Evolutionary conservation across 2,888 invertebrate species (phyloP), one percentile per base, ranked within the genome.

Genomic region (Phorcus lineatus): DNA sequence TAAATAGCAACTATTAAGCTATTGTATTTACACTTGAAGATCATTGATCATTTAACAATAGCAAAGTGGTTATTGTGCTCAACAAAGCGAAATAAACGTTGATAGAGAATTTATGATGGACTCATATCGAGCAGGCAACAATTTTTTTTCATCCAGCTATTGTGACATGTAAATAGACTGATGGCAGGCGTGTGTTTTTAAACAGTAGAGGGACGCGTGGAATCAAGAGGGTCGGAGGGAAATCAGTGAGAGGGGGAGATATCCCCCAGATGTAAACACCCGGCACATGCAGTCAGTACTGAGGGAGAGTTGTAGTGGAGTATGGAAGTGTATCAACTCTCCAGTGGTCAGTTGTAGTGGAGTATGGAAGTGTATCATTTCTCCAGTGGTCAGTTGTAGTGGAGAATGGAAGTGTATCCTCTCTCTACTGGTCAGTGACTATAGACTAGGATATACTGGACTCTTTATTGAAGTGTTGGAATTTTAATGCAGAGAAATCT

Each of bases 161-260:
- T 36, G 36, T 36, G 36, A 36, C 36, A 36, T 36, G 36, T 36
- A 36, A 36, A 36, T 36, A 36, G 36, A 36, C 36, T 36, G 70
- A 70, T 70, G 70, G 70, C 40, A 40, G 36, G 40, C 36, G 36
- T 40, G 70, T 70, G 70, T 70, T 70, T 70, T 70, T 70, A 70
- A 70, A 70, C 70, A 70, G 70, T 19, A 17, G 17, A 40, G n/a
- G n/a, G 70, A 70, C 36, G 47, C 47, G 1, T 47, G 47, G 47
- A 47, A 47, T 47, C 47, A 47, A 7, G 47, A 47, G 47, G 47
- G 70, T 16, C 17, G 36, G 57, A 19, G 70, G 28, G 70, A 70
- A 70, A 31, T 40, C 36, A 31, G 7, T 13, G 6, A 13, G 47
- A 47, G 47, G 47, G 47, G 47, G 47, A 36, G 70, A 31, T 36